These are phyloP conservation scores for Drosophila paulistorum DNA, from an alignment of 1,140 invertebrate genomes.

Conservation along the genomic window DNA sequence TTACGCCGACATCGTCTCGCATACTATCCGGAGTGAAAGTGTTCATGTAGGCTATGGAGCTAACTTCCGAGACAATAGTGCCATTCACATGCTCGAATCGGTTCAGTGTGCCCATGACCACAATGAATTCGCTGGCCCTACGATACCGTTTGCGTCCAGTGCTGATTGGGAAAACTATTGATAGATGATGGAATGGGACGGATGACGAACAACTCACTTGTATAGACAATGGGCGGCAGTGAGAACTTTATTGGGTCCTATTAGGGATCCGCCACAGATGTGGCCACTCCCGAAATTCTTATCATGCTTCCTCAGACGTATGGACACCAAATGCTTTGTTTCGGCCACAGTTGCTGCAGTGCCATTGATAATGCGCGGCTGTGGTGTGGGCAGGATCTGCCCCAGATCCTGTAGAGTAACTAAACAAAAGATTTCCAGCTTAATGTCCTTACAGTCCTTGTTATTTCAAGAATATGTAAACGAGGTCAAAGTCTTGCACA, in stretches of 20 bases:
- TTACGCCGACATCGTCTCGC: conserved; percentile 76
- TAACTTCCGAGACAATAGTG: conserved; percentile 70
- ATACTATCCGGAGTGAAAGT: conserved; percentile 75
- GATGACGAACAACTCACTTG: conserved; percentile 57
- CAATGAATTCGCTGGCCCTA: conserved; percentile 63
- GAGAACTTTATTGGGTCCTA: conserved; percentile 78
- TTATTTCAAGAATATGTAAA: too few species aligned
- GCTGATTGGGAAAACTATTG: conserved; percentile 25
- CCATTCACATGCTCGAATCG: conserved; percentile 63
- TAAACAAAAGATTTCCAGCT: neutral
- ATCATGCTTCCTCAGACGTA: conserved; percentile 63
- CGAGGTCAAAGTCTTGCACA: too few species aligned
- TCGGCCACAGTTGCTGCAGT: conserved; percentile 45
- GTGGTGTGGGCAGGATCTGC: neutral
- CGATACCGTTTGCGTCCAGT: conserved; percentile 65
- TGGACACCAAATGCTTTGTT: conserved; percentile 77
- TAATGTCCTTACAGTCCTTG: too few species aligned
- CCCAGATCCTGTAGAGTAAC: neutral
- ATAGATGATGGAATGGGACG: too few species aligned
- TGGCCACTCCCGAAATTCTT: conserved; percentile 73
- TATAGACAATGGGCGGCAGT: conserved; percentile 84
- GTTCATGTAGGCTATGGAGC: conserved; percentile 77
- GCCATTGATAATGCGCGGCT: conserved; percentile 75
- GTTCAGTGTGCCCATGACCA: conserved; percentile 76
- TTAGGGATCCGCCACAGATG: conserved; percentile 82